These are phyloP conservation scores for Aphodius sticticus DNA, from an alignment of 2,888 invertebrate genomes.

Conservation along the genomic window DNA sequence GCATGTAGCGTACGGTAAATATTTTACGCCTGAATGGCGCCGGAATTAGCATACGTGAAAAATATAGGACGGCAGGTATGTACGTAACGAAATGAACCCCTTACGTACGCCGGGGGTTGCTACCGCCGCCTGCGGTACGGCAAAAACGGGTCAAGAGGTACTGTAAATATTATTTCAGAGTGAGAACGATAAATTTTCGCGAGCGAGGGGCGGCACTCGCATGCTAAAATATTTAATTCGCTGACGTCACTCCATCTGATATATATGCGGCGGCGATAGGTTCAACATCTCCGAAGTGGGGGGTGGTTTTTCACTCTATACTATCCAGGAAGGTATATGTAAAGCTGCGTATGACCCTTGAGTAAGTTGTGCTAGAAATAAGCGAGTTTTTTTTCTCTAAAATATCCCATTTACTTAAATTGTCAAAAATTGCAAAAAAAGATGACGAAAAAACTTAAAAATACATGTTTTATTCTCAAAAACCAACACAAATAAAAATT, in stretches of 20 bases:
- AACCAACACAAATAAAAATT: too few relatives aligned
- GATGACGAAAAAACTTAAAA: too few relatives aligned
- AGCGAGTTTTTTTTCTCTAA: too few relatives aligned
- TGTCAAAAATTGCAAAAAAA: too few relatives aligned
- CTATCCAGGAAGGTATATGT: too few relatives aligned
- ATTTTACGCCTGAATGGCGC: neutral
- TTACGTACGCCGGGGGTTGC: neutral
- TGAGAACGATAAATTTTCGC: neutral
- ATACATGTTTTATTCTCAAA: too few relatives aligned
- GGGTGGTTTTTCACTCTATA: too few relatives aligned
- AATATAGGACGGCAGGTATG: neutral
- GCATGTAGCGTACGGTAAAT: neutral
- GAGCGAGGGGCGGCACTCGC: neutral
- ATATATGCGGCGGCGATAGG: neutral
- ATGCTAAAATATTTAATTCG: neutral
- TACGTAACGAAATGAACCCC: neutral
- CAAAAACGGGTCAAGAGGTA: slow-evolving; percentile 4
- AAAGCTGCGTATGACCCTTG: too few relatives aligned
- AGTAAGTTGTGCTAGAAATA: too few relatives aligned
- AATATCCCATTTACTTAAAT: too few relatives aligned
- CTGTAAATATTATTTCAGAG: neutral
- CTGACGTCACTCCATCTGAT: neutral
- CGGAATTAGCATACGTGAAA: neutral
- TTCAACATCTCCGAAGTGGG: neutral
- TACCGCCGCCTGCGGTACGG: neutral